Conservation (phyloP, 2,888 invertebrate genomes). For the Philopedon plagiatum region DNA sequence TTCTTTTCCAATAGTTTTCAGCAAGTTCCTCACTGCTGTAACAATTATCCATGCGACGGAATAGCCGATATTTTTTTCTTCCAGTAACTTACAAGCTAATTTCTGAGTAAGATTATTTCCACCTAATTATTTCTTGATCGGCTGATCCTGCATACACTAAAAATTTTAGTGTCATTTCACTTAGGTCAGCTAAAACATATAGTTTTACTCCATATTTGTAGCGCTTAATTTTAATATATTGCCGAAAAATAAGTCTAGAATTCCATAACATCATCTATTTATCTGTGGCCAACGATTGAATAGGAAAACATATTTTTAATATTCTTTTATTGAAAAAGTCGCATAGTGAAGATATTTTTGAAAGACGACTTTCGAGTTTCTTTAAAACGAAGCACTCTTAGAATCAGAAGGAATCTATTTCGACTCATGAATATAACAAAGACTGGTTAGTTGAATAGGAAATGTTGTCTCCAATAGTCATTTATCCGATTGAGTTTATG, state of each 20-base stretch:
- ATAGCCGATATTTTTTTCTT: constrained; percentile 40
- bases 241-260: constrained; percentile 42
- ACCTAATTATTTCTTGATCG: constrained; percentile 32
- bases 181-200: constrained; percentile 59
- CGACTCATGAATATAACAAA: constrained; percentile 1
- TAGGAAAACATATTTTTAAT: background rate
- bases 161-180: constrained; percentile 57
- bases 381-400: constrained; percentile 1
- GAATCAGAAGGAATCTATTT: constrained; percentile 10
- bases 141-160: constrained; percentile 39
- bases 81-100: constrained; percentile 28
- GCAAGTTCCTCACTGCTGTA: constrained; percentile 3
- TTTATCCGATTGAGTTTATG: background rate
- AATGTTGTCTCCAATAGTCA: background rate
- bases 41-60: constrained; percentile 29
- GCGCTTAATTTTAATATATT: constrained; percentile 50
- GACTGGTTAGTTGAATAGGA: constrained; percentile 6
- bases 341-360: background rate
- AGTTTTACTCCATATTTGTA: constrained; percentile 55
- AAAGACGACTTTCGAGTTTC: background rate
- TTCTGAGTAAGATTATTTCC: constrained; percentile 41
- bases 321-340: background rate
- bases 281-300: constrained; percentile 50
- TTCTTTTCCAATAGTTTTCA: constrained; percentile 29
- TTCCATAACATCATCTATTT: constrained; percentile 54